Evolutionary conservation across 2,113 vertebrate species (phyloP).

Genomic region (Varanus salvator): DNA sequence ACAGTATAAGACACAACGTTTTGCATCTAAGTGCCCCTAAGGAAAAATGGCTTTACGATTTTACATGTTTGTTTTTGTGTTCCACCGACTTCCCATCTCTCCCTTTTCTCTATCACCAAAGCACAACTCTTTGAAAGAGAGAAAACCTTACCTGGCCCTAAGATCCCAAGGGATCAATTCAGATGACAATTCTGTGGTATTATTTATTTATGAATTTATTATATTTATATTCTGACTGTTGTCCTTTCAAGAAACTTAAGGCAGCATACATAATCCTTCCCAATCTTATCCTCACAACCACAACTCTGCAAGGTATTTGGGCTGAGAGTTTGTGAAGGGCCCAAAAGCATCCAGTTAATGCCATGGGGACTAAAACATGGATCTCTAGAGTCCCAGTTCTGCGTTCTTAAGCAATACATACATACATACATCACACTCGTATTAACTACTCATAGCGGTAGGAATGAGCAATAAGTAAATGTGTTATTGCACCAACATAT

Average conservation of each 20-base stretch:
- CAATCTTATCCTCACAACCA: no score
- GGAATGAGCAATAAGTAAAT: not conserved
- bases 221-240: no score
- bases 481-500: not conserved
- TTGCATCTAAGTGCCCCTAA: not conserved
- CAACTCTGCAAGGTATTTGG: no score
- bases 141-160: constrained; percentile 8
- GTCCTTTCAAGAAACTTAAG: no score
- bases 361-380: no score
- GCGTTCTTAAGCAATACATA: no score
- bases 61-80: constrained; percentile 17
- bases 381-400: no score
- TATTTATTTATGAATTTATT: no score
- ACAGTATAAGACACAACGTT: not conserved
- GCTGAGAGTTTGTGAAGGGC: no score
- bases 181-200: not conserved
- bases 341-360: no score
- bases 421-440: no score
- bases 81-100: not conserved
- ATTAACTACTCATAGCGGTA: not conserved
- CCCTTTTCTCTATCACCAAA: not conserved
- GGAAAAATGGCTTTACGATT: constrained; percentile 18
- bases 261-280: no score
- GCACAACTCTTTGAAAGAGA: not conserved
- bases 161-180: constrained; percentile 12